Conservation (phyloP, 2,113 vertebrate species). For the Dasyurus viverrinus region DNA sequence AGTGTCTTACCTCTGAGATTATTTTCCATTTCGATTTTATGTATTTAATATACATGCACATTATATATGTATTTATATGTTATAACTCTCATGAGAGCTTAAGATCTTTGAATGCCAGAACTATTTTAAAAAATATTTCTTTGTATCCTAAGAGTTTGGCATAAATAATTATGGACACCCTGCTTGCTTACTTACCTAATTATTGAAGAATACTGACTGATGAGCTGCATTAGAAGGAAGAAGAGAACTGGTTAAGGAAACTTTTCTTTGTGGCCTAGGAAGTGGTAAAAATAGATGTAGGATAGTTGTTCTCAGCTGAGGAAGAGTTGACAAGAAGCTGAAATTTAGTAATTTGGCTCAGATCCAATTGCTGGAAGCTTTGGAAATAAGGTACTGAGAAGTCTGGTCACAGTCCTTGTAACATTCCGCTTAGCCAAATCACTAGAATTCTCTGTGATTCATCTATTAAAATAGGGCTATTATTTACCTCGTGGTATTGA, state of each 20-base stretch:
- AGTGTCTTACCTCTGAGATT: neutral
- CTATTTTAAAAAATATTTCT: neutral
- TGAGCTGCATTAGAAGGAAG: neutral
- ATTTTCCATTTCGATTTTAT: neutral
- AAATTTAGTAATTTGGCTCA: conserved; percentile 40
- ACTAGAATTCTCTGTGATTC: neutral
- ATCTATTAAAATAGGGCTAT: neutral
- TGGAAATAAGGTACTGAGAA: conserved; percentile 8
- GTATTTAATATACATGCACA: neutral
- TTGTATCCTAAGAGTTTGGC: neutral
- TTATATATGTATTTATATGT: neutral
- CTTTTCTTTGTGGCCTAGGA: neutral
- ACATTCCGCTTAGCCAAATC: neutral
- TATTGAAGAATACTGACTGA: neutral
- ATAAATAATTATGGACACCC: neutral
- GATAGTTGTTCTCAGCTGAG: neutral
- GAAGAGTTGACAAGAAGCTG: conserved; percentile 23
- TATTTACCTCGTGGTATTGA: neutral
- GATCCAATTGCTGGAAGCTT: neutral
- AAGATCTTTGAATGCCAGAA: neutral
- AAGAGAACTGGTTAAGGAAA: neutral
- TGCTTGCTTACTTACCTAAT: neutral
- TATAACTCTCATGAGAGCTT: neutral
- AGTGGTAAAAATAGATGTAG: neutral
- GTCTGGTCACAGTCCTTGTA: conserved; percentile 25